Evolutionary conservation across 2,888 invertebrate genomes (phyloP).

Genomic region (Agrochola lota): DNA sequence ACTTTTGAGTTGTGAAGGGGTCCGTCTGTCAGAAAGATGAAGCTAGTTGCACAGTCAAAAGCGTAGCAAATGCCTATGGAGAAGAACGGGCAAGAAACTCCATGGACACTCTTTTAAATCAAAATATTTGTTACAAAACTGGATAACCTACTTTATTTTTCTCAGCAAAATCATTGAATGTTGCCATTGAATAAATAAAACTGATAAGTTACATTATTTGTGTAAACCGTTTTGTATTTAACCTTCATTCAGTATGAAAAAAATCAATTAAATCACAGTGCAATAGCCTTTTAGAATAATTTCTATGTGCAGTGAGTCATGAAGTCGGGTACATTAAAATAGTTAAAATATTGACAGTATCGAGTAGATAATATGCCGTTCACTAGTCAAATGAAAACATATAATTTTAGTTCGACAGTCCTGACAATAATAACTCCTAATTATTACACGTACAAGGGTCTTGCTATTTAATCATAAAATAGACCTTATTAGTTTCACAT

Average conservation of each 20-base stretch:
- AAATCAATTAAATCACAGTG: constrained; percentile 22
- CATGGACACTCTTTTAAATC: no score
- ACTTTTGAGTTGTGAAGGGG: no score
- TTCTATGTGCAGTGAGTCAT: constrained; percentile 27
- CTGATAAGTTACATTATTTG: not conserved
- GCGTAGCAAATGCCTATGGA: no score
- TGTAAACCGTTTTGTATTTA: not conserved
- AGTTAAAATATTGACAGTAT: constrained; percentile 37
- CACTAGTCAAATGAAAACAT: constrained; percentile 66
- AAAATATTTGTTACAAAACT: no score
- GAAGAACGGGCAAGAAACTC: no score
- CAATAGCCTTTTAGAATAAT: constrained; percentile 17
- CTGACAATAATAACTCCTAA: constrained; percentile 54
- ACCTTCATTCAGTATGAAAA: constrained; percentile 16
- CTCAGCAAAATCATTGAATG: not conserved
- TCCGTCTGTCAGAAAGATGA: no score
- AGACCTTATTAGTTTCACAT: accelerated
- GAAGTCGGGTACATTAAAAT: constrained; percentile 16
- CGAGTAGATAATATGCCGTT: constrained; percentile 34
- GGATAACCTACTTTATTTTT: no score
- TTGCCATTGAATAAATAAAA: not conserved
- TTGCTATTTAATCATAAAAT: not conserved
- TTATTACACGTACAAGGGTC: constrained; percentile 23
- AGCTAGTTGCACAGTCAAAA: no score
- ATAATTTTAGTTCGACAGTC: constrained; percentile 67